These are phyloP conservation scores for Hippocampus abdominalis DNA, from an alignment of 2,113 vertebrate genomes.

Conservation along the genomic window DNA sequence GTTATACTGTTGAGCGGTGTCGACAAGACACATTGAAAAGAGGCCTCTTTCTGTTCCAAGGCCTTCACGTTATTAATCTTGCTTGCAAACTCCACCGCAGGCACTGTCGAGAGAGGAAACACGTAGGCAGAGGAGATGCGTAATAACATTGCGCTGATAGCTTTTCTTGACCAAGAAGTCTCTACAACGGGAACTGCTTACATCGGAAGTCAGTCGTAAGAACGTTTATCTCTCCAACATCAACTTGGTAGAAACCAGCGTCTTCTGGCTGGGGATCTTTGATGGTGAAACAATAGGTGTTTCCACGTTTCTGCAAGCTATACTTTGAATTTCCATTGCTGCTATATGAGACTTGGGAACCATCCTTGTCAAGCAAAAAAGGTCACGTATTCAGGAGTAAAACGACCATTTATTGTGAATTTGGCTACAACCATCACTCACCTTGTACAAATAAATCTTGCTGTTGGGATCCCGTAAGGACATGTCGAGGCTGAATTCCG, in stretches of 20 bases:
- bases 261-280: constrained; percentile 78
- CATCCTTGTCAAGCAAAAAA: constrained; percentile 71
- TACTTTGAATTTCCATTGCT: constrained; percentile 69
- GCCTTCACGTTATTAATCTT: constrained; percentile 66
- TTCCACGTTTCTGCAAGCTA: constrained; percentile 70
- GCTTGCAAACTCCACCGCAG: constrained; percentile 68
- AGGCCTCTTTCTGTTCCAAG: constrained; percentile 61
- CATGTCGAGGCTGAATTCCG: constrained; percentile 80
- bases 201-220: constrained; percentile 79
- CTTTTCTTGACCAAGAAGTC: background rate
- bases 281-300: constrained; percentile 77
- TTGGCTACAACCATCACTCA: constrained; percentile 54
- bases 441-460: constrained; percentile 83
- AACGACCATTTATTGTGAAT: background rate
- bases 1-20: constrained; percentile 64
- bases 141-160: background rate
- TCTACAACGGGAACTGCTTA: constrained; percentile 37
- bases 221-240: constrained; percentile 78
- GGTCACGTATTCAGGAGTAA: background rate
- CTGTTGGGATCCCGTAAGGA: constrained; percentile 73
- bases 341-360: constrained; percentile 67
- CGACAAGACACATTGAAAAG: constrained; percentile 78
- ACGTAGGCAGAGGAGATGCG: background rate
- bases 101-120: constrained; percentile 62
- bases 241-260: constrained; percentile 84